phyloP scores from a whole-genome alignment of 2,113 vertebrate species.

The Trinectes maculatus region DNA sequence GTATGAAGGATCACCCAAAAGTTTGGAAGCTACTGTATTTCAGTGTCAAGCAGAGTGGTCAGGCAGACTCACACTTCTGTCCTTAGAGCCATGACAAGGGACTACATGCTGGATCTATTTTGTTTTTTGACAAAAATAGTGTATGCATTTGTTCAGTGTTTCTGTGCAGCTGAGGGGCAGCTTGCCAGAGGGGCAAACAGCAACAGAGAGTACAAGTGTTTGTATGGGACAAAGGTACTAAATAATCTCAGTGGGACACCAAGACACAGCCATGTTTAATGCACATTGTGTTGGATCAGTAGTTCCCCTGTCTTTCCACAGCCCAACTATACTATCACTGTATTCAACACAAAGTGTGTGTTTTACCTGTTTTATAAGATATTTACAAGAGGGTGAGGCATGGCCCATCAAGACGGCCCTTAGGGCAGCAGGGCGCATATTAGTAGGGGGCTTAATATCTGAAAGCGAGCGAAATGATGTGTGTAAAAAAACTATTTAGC shows the following conservation, averaged over 20 bases:
- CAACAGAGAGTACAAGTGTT: neutral
- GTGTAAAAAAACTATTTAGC: too few species aligned
- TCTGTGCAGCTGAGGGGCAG: neutral
- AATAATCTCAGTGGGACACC: too few species aligned
- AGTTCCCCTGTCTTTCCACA: neutral
- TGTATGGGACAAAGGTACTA: too few species aligned
- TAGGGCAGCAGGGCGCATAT: too few species aligned
- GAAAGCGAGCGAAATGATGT: neutral
- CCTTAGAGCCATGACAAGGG: neutral
- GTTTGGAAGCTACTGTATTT: too few species aligned
- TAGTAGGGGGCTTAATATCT: too few species aligned
- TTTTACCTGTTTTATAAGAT: too few species aligned
- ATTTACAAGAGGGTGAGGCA: neutral
- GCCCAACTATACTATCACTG: neutral
- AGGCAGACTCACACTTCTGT: neutral
- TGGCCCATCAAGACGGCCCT: neutral
- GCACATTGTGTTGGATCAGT: neutral
- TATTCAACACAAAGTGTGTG: too few species aligned
- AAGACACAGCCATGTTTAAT: too few species aligned
- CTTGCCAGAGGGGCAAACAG: neutral
- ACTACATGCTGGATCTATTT: neutral
- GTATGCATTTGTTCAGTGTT: too few species aligned
- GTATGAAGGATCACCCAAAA: too few species aligned
- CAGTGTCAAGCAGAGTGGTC: too few species aligned
- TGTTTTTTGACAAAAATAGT: neutral